phyloP scores from a whole-genome alignment of 1,140 invertebrate species.

The Heliconius eleuchia region DNA sequence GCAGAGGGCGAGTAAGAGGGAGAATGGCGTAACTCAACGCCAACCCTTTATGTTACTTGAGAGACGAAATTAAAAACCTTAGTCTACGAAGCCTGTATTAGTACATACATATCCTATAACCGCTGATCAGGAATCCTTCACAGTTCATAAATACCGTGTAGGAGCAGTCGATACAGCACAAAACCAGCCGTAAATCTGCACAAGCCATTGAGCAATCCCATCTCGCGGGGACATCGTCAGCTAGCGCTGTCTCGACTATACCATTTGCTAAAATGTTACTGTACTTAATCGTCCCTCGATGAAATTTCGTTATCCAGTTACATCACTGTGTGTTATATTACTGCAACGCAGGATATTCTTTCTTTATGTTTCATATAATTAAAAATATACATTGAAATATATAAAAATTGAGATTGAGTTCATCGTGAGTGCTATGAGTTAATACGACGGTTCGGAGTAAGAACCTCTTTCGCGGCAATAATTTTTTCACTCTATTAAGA shows the following conservation, averaged over 20 bases:
- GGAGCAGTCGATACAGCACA: conserved; percentile 13
- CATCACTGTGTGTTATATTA: background rate
- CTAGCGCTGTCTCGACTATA: background rate
- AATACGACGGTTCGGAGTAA: too few relatives aligned
- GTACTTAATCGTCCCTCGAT: background rate
- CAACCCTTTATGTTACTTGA: too few relatives aligned
- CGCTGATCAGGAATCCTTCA: background rate
- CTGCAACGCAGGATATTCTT: background rate
- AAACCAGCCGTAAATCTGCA: conserved; percentile 25
- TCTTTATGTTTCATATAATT: too few relatives aligned
- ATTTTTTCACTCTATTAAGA: too few relatives aligned
- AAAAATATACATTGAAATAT: too few relatives aligned
- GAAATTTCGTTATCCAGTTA: background rate
- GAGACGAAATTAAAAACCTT: background rate
- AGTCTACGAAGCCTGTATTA: background rate
- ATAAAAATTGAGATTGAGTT: too few relatives aligned
- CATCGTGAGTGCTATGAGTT: too few relatives aligned
- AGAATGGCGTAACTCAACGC: too few relatives aligned
- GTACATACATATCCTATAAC: background rate
- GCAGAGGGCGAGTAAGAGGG: too few relatives aligned
- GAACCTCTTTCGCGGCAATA: too few relatives aligned
- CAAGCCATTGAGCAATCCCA: conserved; percentile 40
- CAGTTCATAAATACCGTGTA: background rate
- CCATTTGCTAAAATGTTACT: background rate
- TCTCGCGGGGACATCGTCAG: conserved; percentile 16